Evolutionary conservation across 2,888 invertebrate genomes (phyloP).

Genomic region (Electrophaes corylata): DNA sequence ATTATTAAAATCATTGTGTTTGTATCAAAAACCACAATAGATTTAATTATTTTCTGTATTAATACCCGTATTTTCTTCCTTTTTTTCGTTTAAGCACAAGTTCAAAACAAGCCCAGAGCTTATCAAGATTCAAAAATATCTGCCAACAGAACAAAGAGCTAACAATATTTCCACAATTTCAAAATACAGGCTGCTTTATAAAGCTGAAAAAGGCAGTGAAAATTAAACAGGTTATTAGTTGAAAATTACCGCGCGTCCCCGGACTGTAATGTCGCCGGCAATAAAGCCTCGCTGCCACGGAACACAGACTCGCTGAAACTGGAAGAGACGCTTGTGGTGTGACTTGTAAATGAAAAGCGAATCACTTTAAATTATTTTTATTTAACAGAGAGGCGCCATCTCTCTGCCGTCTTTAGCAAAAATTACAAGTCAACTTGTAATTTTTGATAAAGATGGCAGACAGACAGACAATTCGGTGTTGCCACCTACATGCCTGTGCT

Average conservation of each 20-base stretch:
- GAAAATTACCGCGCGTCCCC: slow-evolving; percentile 75
- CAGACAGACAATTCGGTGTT: no score
- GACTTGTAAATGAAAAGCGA: no score
- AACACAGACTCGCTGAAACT: slow-evolving; percentile 36
- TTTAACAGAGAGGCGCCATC: no score
- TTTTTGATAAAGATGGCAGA: no score
- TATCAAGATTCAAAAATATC: slow-evolving; percentile 15
- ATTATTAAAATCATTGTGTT: no score
- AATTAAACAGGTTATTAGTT: slow-evolving; percentile 80
- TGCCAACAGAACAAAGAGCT: slow-evolving; percentile 15
- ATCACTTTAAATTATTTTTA: no score
- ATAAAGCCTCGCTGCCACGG: slow-evolving; percentile 53
- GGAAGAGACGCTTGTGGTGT: slow-evolving; percentile 46
- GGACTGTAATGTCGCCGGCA: slow-evolving; percentile 70
- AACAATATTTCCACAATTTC: slow-evolving; percentile 32
- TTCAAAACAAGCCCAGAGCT: slow-evolving; percentile 1
- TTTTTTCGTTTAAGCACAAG: neutral
- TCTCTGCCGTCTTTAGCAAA: no score
- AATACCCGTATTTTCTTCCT: neutral
- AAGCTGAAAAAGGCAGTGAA: slow-evolving; percentile 58
- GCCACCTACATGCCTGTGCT: no score
- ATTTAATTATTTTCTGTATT: neutral
- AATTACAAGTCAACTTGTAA: no score
- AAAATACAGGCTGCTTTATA: slow-evolving; percentile 39
- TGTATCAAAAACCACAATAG: no score